Conservation (phyloP, 2,888 invertebrate species). For the Ferrisia virgata region DNA sequence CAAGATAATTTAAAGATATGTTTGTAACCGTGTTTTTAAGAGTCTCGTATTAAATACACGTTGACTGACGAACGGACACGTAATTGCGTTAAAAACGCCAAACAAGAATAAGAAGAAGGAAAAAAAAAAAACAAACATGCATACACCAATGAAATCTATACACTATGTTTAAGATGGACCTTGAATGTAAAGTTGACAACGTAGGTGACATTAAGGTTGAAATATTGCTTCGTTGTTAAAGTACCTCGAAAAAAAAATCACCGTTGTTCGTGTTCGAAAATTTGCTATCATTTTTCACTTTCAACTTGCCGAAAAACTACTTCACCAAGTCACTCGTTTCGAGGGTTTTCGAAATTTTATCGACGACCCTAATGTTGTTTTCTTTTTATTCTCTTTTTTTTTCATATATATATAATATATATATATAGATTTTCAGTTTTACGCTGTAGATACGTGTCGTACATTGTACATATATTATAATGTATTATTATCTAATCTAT, state of each 20-base stretch:
- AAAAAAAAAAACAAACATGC: not conserved
- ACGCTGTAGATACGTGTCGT: not conserved
- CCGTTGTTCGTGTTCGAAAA: constrained; percentile 21
- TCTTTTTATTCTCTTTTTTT: not conserved
- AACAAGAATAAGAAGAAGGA: no score
- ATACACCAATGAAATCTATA: not conserved
- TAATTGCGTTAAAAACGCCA: not conserved
- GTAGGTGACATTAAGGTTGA: constrained; percentile 24
- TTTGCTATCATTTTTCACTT: constrained; percentile 29
- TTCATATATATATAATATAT: no score
- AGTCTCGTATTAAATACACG: not conserved
- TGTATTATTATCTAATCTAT: not conserved
- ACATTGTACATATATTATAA: not conserved
- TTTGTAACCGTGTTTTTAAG: not conserved
- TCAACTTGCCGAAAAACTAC: constrained; percentile 20
- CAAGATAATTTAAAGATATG: constrained; percentile 1
- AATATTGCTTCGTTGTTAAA: constrained; percentile 28
- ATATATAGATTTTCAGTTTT: not conserved
- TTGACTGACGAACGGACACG: not conserved
- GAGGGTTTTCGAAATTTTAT: not conserved
- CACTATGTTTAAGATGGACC: constrained; percentile 7
- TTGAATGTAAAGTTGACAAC: constrained; percentile 15
- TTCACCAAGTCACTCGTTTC: not conserved
- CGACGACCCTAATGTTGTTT: not conserved
- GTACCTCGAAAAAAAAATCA: constrained; percentile 13